phyloP scores from a whole-genome alignment of 23 tunicate species.

The Pegea sp. region DNA sequence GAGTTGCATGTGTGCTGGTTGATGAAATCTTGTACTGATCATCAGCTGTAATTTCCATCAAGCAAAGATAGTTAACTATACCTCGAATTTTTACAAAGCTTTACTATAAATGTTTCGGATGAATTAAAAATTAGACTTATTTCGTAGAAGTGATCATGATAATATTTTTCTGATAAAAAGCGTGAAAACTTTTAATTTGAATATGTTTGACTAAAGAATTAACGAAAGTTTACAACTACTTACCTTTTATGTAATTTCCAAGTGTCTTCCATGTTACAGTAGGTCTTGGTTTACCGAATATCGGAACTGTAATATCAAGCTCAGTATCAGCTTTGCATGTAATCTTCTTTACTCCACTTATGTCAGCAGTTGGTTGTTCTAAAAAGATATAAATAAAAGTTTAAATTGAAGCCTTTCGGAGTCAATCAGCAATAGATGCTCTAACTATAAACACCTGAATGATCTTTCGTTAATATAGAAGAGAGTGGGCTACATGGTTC shows the following conservation, averaged over 20 bases:
- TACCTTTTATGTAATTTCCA: conserved; percentile 23
- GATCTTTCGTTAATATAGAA: background rate
- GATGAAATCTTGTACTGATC: conserved; percentile 5
- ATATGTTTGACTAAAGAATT: too few species aligned
- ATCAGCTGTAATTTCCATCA: conserved; percentile 4
- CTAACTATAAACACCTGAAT: too few species aligned
- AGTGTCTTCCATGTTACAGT: conserved; percentile 47
- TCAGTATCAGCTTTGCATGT: conserved; percentile 63
- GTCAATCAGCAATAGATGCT: too few species aligned
- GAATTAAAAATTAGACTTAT: too few species aligned
- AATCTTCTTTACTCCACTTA: conserved; percentile 38
- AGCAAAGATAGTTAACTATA: too few species aligned
- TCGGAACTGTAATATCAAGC: conserved; percentile 31
- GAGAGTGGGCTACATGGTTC: conserved; percentile 36
- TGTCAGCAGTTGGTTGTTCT: conserved; percentile 28
- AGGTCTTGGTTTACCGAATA: conserved; percentile 69
- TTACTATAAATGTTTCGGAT: too few species aligned
- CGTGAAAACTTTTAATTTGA: too few species aligned
- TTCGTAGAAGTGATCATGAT: too few species aligned
- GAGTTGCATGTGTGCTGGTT: conserved; percentile 6
- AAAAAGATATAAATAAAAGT: background rate
- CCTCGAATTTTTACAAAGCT: too few species aligned
- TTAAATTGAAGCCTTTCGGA: too few species aligned
- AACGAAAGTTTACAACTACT: too few species aligned
- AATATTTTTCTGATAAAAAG: too few species aligned